These are phyloP conservation scores for Xiphophorus couchianus DNA, from an alignment of 2,113 vertebrate genomes.

Conservation along the genomic window DNA sequence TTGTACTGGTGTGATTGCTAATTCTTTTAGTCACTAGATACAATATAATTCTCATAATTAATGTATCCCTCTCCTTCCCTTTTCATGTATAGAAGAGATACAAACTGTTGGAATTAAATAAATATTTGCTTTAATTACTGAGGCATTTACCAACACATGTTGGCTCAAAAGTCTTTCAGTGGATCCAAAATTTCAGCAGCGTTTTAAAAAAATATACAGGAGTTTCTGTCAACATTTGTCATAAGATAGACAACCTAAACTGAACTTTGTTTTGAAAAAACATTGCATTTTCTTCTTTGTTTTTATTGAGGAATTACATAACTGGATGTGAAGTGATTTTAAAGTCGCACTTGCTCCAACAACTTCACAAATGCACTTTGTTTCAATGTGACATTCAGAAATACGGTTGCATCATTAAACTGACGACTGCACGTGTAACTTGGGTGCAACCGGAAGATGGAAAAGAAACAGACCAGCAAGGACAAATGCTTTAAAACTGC, in stretches of 20 bases:
- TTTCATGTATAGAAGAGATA: too few species aligned
- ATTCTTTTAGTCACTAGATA: too few species aligned
- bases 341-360: neutral
- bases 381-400: constrained; percentile 80
- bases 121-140: too few species aligned
- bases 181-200: too few species aligned
- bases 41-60: too few species aligned
- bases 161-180: too few species aligned
- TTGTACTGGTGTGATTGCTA: too few species aligned
- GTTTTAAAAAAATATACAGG: too few species aligned
- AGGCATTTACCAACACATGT: too few species aligned
- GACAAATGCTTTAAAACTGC: constrained; percentile 79
- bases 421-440: constrained; percentile 50
- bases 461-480: constrained; percentile 72
- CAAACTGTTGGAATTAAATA: too few species aligned
- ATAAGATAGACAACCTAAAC: neutral
- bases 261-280: too few species aligned
- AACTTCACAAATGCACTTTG: constrained; percentile 22
- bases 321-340: neutral
- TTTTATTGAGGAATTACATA: neutral
- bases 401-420: constrained; percentile 76
- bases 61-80: too few species aligned
- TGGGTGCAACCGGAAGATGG: constrained; percentile 34
- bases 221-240: neutral
- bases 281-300: neutral